Evolutionary conservation across 2,797 vertebrate species (phyloP), one percentile per base, ranked within the genome.

Genomic region (Acanthurus leucopareius): DNA sequence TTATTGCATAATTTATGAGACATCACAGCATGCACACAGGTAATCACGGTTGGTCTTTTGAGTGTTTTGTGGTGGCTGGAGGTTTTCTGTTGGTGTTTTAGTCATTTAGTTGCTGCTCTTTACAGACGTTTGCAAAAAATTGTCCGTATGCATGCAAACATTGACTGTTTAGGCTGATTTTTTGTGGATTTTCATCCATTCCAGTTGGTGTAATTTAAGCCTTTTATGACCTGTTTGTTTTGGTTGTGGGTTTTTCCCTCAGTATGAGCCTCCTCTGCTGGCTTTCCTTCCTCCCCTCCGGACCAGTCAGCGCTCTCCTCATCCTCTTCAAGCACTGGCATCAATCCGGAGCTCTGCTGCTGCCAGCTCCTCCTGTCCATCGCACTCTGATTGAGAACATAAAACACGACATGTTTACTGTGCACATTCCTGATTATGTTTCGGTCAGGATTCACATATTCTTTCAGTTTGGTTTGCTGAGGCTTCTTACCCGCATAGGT

Each of bases 401-500:
- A 3, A 25, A 25, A 56, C 40, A 54, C 5, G 5, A 11, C 20
- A 0, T 15, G 17, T 10, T 68, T 3, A n/a, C 47, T 25, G 17
- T 38, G 9, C 14, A 42, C 19, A 25, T 20, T 5, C 52, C 0
- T 45, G 0, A 32, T 0, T 15, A 10, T 69, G 25, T 66, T 19
- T 11, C n/a, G 10, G 19, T 45, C 44, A 35, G 13, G 2, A 48
- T 56, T 56, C 2, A 40, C 2, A 25, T 11, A 10, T 22, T 56
- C 19, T 38, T 3, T 52, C 15, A 42, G 15, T 47, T 40, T 65
- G 10, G 54, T 54, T 61, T 69, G 0, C 5, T 52, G 16, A 65
- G 3, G n/a, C 15, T 49, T 54, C 60, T 88, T 79, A 96, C 95
- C 91, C 89, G 89, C 5, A 84, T 65, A 61, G 28, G 52, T 79